Conservation (phyloP, 2,113 vertebrate genomes). For the Montifringilla adamsi region DNA sequence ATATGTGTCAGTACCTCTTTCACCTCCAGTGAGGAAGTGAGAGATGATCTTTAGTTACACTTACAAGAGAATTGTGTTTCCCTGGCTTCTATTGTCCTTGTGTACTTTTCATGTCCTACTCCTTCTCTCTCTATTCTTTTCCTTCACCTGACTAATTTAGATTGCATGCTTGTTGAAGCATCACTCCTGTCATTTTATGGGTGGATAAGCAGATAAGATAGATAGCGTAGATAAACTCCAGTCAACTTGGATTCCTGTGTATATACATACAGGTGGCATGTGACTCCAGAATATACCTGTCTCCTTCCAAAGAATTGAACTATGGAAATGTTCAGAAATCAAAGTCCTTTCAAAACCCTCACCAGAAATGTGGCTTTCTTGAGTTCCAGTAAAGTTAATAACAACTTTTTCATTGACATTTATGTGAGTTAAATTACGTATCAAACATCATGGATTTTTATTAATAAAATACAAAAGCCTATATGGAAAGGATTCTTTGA, state of each 20-base stretch:
- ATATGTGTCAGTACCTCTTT: not conserved
- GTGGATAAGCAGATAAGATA: not conserved
- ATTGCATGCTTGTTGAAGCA: not conserved
- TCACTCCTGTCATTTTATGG: not conserved
- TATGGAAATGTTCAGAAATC: not conserved
- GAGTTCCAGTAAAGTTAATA: not conserved
- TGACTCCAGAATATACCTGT: not conserved
- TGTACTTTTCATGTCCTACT: not conserved
- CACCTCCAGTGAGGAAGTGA: not conserved
- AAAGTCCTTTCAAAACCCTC: not conserved
- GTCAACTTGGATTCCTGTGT: not conserved
- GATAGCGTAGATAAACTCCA: not conserved
- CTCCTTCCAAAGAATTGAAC: not conserved
- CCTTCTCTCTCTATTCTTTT: not conserved
- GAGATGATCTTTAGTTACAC: not conserved
- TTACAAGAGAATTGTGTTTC: not conserved
- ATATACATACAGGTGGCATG: not conserved
- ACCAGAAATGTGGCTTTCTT: not conserved
- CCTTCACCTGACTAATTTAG: not conserved
- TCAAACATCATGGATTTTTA: not conserved
- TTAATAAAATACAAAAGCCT: not conserved
- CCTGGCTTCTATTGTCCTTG: not conserved
- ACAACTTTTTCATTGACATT: not conserved
- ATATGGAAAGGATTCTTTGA: not conserved
- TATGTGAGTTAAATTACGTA: not conserved